Base-by-base conservation (phyloP, 1,140 invertebrate genomes). In the Drosophila arawakana region DNA sequence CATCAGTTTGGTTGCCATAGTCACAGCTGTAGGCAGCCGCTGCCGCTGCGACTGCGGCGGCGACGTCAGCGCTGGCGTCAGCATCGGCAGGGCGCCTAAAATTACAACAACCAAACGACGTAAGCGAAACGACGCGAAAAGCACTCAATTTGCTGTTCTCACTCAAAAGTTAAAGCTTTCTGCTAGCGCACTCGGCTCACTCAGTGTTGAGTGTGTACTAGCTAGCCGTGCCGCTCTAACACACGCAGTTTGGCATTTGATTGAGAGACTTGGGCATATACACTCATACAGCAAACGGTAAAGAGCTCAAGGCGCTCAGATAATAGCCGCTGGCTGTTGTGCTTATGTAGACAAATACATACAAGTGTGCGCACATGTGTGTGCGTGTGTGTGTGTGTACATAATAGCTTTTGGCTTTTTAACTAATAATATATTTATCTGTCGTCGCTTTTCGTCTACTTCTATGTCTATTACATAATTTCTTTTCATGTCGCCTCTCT, bases 401-500 rank as follows among this genome's bases (percentile, higher is more conserved):
- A 71, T 85, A 83, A 80, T 71, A 67, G 59, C 70, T 80, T 68
- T 62, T 50, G 60, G 75, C 69, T 72, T 77, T 69, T 73, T 78
- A 61, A 73, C 69, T 82, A 86, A 80, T 88, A 88, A 80, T 83
- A 88, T 83, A 89, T 80, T 89, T 86, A 89, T 82, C 59, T 88
- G 70, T 54, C 52, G 58, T 57, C 65, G 74, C 76, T 58, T 82
- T 86, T 83, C 60, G 67, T 78, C 76, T 70, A 74, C 66, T 69
- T 61, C 66, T 74, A 70, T 69, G 39, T 74, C 66, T 83, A 74
- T 86, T 86, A 86, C 83, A 86, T 86, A 86, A 86, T 86, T 80
- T 61, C 50, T 47, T 30, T 41, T 9, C 9, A 13, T 43, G 54
- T 54, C 21, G 34, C 34, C 15, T 21, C 25, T 62, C 66, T 43